Evolutionary conservation across 2,113 vertebrate genomes (phyloP), one percentile per base, ranked within the genome.

Genomic region (Chitala chitala): DNA sequence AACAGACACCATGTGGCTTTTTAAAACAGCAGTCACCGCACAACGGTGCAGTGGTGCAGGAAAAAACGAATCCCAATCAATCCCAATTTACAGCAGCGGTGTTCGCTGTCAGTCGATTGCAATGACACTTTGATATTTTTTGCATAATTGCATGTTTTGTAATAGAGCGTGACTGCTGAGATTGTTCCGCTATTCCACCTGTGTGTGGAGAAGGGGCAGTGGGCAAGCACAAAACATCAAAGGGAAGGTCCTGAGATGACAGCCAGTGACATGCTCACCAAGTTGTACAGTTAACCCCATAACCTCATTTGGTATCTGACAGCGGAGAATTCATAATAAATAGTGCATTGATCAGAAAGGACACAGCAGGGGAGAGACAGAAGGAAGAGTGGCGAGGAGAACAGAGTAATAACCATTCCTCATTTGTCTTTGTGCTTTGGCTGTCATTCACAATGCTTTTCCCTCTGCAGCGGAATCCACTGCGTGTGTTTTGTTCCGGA

Each of bases 1-100:
- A 74, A 73, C 58, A 53, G 72, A 74, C 65, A 36, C 44, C 66
- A 63, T 65, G 66, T 51, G 48, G 59, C 58, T 42, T 74, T 10
- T 33, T 8, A 50, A 38, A 56, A 63, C 56, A 36, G 83, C 79
- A 86, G 81, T 86, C 84, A 85, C 80, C 86, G 86, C 83, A 13
- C 74, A 83, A 84, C 83, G 84, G 85, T 83, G 86, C 85, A 84
- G 83, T 86, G 85, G 78, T 79, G 76, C 79, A 84, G 2, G 80
- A 84, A 84, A 80, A 87, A 55, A 78, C 71, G n/a, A n/a, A n/a
- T n/a, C n/a, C n/a, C n/a, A n/a, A n/a, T n/a, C n/a, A n/a, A n/a
- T n/a, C n/a, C n/a, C n/a, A n/a, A n/a, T n/a, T n/a, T n/a, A n/a
- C n/a, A n/a, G n/a, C n/a, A n/a, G n/a, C n/a, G n/a, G n/a, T n/a